Percentiles rank a stretch among this genome's conserved stretches.
phyloP scores from a whole-genome alignment of 2,888 invertebrate genomes.

The Drosophila mayaguana region DNA sequence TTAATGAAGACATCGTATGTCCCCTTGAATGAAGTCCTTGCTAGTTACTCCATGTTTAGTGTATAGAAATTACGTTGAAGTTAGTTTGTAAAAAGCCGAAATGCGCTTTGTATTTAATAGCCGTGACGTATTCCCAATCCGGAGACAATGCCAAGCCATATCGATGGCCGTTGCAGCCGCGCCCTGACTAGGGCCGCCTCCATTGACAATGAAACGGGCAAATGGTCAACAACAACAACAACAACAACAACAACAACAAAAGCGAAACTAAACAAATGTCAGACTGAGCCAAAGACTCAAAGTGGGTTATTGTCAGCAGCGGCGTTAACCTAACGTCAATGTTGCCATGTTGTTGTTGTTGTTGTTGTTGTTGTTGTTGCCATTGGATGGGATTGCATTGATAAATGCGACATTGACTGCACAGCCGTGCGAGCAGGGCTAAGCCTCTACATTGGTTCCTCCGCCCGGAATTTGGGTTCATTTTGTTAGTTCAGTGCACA shows the following conservation, averaged over 20 bases:
- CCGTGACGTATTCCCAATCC: conserved; percentile 45
- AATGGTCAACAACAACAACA: conserved; percentile 39
- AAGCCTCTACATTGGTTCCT: conserved; percentile 26
- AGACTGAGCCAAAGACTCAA: conserved; percentile 16
- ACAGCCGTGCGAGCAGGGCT: conserved; percentile 33
- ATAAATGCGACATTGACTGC: conserved; percentile 38
- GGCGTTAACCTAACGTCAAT: conserved; percentile 18
- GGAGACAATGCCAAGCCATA: conserved; percentile 50
- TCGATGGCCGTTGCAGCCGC: conserved; percentile 48
- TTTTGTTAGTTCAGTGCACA: conserved; percentile 6
- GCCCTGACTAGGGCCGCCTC: conserved; percentile 32
- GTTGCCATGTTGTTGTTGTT: neutral
- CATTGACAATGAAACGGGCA: conserved; percentile 54
- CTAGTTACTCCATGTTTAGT: neutral
- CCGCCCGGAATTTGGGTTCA: conserved; percentile 22
- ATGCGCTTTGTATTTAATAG: neutral
- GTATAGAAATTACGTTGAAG: neutral
- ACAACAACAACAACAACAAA: conserved; percentile 19
- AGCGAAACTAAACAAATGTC: conserved; percentile 5
- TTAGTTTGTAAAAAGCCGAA: conserved; percentile 2
- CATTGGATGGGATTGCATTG: conserved; percentile 29
- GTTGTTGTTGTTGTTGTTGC: conserved; percentile 3
- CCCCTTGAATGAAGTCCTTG: neutral
- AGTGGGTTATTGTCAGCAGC: conserved; percentile 67
- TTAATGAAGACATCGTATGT: no score